phyloP scores from a whole-genome alignment of 2,888 invertebrate species.

The Tinea semifulvella region DNA sequence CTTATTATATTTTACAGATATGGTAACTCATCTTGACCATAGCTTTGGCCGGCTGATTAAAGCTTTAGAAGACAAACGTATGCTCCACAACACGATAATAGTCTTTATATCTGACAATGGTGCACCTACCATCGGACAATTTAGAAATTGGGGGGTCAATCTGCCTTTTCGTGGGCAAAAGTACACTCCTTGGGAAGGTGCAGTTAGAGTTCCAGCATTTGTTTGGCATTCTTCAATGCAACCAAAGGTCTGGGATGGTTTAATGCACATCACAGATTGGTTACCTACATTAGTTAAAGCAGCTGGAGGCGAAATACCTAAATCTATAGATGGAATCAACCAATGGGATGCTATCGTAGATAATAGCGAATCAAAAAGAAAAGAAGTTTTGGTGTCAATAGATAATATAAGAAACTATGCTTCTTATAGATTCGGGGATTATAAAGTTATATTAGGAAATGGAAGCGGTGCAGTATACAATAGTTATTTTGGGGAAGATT shows the following conservation, averaged over 20 bases:
- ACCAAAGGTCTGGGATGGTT: constrained; percentile 67
- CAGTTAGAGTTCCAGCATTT: constrained; percentile 77
- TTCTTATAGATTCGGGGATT: constrained; percentile 68
- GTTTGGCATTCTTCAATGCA: constrained; percentile 71
- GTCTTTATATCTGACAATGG: constrained; percentile 93
- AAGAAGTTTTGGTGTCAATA: constrained; percentile 67
- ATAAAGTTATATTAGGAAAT: constrained; percentile 70
- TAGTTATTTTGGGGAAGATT: constrained; percentile 43
- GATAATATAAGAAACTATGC: constrained; percentile 65
- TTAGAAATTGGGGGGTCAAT: constrained; percentile 80
- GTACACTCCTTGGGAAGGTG: constrained; percentile 86
- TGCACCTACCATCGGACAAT: constrained; percentile 78
- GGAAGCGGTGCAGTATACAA: constrained; percentile 41
- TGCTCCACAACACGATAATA: constrained; percentile 84
- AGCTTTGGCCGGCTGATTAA: constrained; percentile 80
- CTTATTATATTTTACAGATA: constrained; percentile 43
- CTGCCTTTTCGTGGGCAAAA: constrained; percentile 85
- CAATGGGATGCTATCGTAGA: constrained; percentile 72
- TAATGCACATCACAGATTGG: constrained; percentile 87
- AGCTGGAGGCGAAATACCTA: constrained; percentile 33
- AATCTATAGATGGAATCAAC: constrained; percentile 71
- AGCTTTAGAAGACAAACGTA: constrained; percentile 71
- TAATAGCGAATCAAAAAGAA: constrained; percentile 49
- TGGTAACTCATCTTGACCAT: constrained; percentile 82
- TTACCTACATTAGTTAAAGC: constrained; percentile 74